A percentile compares a stretch with the other conserved stretches of the same genome.
Conservation (phyloP, 1,140 invertebrate genomes). For the Tetragnatha versicolor region DNA sequence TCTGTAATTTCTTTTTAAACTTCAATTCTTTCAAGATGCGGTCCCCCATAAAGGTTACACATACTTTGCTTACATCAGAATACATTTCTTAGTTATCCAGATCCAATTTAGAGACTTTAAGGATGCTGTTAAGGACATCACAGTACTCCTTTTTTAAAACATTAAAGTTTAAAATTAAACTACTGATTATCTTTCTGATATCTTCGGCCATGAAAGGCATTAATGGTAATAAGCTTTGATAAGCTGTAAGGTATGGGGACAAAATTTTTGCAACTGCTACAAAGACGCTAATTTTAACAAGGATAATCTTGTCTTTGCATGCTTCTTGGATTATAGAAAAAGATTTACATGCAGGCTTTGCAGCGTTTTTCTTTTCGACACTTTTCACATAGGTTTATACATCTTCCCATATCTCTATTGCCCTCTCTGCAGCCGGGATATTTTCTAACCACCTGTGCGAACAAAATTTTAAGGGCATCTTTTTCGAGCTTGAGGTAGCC, state of each 20-base stretch:
- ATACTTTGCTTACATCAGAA: background rate
- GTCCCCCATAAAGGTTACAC: background rate
- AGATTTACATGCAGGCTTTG: background rate
- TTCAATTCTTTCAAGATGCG: background rate
- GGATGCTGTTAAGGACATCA: background rate
- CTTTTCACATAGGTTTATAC: background rate
- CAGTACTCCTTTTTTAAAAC: background rate
- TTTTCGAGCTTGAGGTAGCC: background rate
- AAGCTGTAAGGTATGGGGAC: background rate
- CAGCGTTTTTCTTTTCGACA: background rate
- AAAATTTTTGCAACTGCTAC: conserved; percentile 2
- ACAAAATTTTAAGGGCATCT: conserved; percentile 34
- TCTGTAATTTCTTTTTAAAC: background rate
- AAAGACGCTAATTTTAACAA: background rate
- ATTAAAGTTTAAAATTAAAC: background rate
- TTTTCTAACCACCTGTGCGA: conserved; percentile 40
- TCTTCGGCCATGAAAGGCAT: conserved; percentile 7
- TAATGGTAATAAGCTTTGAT: conserved; percentile 2
- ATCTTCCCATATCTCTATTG: conserved; percentile 13
- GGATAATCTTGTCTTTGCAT: background rate
- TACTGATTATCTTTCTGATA: background rate
- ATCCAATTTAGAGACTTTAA: background rate
- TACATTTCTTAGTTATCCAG: background rate
- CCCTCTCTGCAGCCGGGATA: background rate
- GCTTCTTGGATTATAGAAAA: background rate